A percentile compares a stretch with the other conserved stretches of the same genome.
phyloP scores from a whole-genome alignment of 2,888 invertebrate genomes.

The Pollenia labialis region DNA sequence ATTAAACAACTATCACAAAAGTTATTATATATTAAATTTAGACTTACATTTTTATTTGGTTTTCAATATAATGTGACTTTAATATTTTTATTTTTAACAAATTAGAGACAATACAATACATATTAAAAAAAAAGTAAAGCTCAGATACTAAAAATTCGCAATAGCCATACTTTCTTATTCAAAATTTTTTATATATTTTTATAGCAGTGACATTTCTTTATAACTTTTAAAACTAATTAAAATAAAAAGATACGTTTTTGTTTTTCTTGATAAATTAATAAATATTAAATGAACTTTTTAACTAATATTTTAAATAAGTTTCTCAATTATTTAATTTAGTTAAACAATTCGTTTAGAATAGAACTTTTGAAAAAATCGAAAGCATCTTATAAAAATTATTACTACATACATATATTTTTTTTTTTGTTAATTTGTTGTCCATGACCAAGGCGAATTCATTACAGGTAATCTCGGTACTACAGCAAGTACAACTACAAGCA shows the following conservation, averaged over 20 bases:
- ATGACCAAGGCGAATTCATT: too few species aligned
- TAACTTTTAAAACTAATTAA: background rate
- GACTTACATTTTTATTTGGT: conserved; percentile 1
- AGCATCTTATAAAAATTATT: too few species aligned
- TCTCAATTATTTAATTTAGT: background rate
- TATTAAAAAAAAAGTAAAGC: background rate
- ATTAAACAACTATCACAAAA: too few species aligned
- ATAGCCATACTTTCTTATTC: background rate
- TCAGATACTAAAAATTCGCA: background rate
- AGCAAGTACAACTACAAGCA: too few species aligned
- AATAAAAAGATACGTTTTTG: background rate
- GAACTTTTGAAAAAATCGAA: background rate
- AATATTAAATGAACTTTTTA: background rate
- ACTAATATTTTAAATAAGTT: background rate
- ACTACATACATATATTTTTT: too few species aligned
- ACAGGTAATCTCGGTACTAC: too few species aligned
- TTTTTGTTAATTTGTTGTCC: too few species aligned
- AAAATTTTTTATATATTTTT: background rate
- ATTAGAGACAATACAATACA: background rate
- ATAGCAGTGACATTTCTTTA: background rate
- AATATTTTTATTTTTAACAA: background rate
- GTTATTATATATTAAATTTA: background rate
- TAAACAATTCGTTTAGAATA: background rate
- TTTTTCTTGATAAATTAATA: background rate
- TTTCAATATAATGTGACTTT: conserved; percentile 11